A percentile compares a stretch with the other conserved stretches of the same genome.
phyloP scores from a whole-genome alignment of 2,797 vertebrate genomes.

The Rousettus madagascariensis region DNA sequence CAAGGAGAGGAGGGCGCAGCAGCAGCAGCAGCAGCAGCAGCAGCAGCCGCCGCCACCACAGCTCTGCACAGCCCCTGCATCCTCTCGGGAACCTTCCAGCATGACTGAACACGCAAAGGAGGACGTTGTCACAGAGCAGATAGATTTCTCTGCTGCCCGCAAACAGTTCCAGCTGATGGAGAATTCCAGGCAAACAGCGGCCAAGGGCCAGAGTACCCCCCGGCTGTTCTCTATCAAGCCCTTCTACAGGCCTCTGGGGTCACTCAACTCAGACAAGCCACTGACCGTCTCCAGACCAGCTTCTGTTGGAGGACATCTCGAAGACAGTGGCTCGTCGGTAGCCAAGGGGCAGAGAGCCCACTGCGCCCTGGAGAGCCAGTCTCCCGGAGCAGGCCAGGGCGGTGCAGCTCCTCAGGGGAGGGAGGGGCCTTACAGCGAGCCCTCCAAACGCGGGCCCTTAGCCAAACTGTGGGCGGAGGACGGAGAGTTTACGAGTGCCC shows the following conservation, averaged over 20 bases:
- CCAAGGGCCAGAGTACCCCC: slow-evolving; percentile 89
- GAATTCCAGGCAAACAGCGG: slow-evolving; percentile 76
- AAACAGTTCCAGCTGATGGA: slow-evolving; percentile 95
- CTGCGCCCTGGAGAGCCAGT: slow-evolving; percentile 75
- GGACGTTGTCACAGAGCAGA: slow-evolving; percentile 94
- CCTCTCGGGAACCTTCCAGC: slow-evolving; percentile 75
- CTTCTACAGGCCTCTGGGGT: slow-evolving; percentile 88
- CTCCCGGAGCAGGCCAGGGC: slow-evolving; percentile 57
- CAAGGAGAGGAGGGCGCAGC: slow-evolving; percentile 90
- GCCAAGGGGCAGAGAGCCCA: slow-evolving; percentile 83
- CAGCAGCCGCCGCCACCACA: neutral
- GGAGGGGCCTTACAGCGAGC: slow-evolving; percentile 72
- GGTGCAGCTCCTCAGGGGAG: slow-evolving; percentile 49
- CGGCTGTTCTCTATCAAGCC: slow-evolving; percentile 94
- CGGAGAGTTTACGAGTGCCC: slow-evolving; percentile 92
- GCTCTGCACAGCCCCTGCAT: neutral
- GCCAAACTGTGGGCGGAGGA: slow-evolving; percentile 90
- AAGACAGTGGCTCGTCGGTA: slow-evolving; percentile 59
- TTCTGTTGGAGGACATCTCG: slow-evolving; percentile 59
- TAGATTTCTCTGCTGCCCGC: slow-evolving; percentile 94
- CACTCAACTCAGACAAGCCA: slow-evolving; percentile 78
- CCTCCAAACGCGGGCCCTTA: slow-evolving; percentile 74
- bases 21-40: slow-evolving; percentile 65
- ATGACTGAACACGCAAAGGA: slow-evolving; percentile 85
- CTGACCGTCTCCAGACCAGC: slow-evolving; percentile 75